phyloP scores from a whole-genome alignment of 2,113 vertebrate species.

The Hippocampus zosterae region DNA sequence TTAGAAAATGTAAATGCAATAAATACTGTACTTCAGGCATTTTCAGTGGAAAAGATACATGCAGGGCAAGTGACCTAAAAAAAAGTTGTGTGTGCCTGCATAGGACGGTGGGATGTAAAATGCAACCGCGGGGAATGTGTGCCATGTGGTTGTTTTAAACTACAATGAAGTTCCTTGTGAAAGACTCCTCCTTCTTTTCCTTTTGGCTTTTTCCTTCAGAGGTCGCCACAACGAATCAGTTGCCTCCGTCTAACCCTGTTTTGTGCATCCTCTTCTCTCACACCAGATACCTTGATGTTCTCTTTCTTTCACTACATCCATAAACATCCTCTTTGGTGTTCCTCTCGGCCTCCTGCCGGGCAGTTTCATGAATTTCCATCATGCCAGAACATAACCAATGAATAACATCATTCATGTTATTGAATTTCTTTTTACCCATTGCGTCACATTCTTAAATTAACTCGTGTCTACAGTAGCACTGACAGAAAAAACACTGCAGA shows the following conservation, averaged over 20 bases:
- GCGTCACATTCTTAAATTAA: constrained; percentile 2
- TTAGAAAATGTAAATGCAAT: neutral
- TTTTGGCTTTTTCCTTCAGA: no score
- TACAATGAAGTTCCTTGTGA: no score
- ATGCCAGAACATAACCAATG: neutral
- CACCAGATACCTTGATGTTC: no score
- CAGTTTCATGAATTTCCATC: neutral
- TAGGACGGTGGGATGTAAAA: no score
- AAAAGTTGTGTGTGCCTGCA: neutral
- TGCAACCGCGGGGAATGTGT: neutral
- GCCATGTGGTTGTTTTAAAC: no score
- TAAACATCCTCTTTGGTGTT: no score
- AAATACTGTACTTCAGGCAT: neutral
- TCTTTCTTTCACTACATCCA: no score
- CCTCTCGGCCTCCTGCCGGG: no score
- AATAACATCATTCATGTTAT: neutral
- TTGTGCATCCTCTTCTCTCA: no score
- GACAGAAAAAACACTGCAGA: constrained; percentile 18
- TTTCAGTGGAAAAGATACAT: neutral
- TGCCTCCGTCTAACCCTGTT: no score
- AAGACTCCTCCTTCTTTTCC: no score
- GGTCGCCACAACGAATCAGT: no score
- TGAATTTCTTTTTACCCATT: neutral
- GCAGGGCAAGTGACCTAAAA: neutral
- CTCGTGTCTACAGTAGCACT: constrained; percentile 1